Evolutionary conservation across 2,888 invertebrate species (phyloP).

Genomic region (Peribatodes rhomboidaria): DNA sequence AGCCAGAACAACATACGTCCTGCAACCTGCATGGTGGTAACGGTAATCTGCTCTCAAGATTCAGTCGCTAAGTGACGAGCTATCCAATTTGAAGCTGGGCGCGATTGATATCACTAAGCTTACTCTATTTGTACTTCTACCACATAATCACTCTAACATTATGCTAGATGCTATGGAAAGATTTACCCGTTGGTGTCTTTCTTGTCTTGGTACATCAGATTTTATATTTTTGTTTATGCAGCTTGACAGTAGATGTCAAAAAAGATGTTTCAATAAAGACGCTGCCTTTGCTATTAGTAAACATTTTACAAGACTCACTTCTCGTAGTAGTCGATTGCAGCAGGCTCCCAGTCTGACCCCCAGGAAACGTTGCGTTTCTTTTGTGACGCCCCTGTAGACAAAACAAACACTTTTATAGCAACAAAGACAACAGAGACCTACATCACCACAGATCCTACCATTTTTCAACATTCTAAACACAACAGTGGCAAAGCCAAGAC

Average conservation of each 20-base stretch:
- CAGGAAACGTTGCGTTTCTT: conserved; percentile 92
- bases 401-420: conserved; percentile 35
- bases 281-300: background rate
- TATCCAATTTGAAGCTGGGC: too few species aligned
- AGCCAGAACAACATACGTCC: too few species aligned
- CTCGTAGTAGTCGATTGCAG: conserved; percentile 87
- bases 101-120: too few species aligned
- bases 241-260: background rate
- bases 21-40: too few species aligned
- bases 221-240: background rate
- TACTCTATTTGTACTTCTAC: too few species aligned
- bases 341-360: conserved; percentile 89
- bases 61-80: too few species aligned
- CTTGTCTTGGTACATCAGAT: background rate
- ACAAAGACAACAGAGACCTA: background rate
- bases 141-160: too few species aligned
- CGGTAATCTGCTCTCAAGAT: background rate
- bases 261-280: background rate
- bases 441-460: too few species aligned
- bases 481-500: background rate
- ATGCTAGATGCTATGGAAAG: too few species aligned
- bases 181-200: too few species aligned
- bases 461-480: background rate
- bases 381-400: conserved; percentile 90
- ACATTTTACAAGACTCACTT: conserved; percentile 75